phyloP scores from a whole-genome alignment of 2,888 invertebrate species.

The Trissoscelio sp. region DNA sequence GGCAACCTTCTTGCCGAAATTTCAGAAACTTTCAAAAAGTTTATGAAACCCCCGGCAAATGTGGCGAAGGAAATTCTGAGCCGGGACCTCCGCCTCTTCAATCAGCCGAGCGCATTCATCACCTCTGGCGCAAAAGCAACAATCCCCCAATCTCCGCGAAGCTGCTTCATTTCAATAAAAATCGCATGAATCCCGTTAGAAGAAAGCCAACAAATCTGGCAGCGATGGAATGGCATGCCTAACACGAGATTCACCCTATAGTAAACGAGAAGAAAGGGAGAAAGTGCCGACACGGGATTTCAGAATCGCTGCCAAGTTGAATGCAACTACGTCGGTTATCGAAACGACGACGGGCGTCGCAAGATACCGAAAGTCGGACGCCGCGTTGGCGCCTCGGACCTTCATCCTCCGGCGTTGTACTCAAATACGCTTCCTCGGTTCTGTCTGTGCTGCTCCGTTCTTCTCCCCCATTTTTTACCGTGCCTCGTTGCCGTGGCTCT shows the following conservation, averaged over 20 bases:
- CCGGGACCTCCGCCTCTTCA: conserved; percentile 36
- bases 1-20: conserved; percentile 6
- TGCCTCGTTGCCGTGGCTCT: conserved; percentile 53
- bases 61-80: neutral
- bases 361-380: conserved; percentile 73
- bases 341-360: conserved; percentile 68
- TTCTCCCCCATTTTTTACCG: conserved; percentile 54
- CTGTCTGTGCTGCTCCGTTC: conserved; percentile 55
- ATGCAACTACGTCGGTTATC: conserved; percentile 75
- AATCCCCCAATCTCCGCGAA: conserved; percentile 36
- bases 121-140: conserved; percentile 35
- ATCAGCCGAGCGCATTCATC: conserved; percentile 49
- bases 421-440: conserved; percentile 60
- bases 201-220: conserved; percentile 44
- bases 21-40: conserved; percentile 37
- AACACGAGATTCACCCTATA: conserved; percentile 24
- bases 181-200: conserved; percentile 44
- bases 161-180: conserved; percentile 54
- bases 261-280: conserved; percentile 66
- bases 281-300: conserved; percentile 67
- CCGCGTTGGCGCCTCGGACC: conserved; percentile 78
- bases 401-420: conserved; percentile 69
- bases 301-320: conserved; percentile 77
- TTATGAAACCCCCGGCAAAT: conserved; percentile 29
- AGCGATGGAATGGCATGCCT: conserved; percentile 22